These are phyloP conservation scores for Apotomis turbidana DNA, from an alignment of 2,888 invertebrate species.

Conservation along the genomic window DNA sequence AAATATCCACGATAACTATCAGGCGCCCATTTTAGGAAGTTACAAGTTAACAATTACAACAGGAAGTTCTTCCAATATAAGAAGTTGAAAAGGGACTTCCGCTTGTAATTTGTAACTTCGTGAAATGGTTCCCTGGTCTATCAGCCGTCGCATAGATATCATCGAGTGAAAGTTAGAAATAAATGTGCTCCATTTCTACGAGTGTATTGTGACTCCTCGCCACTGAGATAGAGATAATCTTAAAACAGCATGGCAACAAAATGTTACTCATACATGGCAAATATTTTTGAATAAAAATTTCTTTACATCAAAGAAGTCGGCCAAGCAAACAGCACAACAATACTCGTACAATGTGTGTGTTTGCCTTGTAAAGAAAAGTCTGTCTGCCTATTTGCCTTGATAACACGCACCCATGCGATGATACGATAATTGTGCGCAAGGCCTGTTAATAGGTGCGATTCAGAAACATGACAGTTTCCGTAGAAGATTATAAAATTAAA, in stretches of 20 bases:
- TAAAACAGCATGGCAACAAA: slow-evolving; percentile 3
- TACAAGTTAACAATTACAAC: too few species aligned
- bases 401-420: slow-evolving; percentile 32
- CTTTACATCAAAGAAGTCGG: slow-evolving; percentile 20
- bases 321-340: slow-evolving; percentile 24
- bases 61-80: too few species aligned
- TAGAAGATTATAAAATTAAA: too few species aligned
- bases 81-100: too few species aligned
- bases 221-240: background rate
- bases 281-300: slow-evolving; percentile 5
- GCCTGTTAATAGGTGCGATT: background rate
- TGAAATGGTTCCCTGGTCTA: too few species aligned
- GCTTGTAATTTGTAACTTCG: too few species aligned
- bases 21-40: too few species aligned
- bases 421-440: slow-evolving; percentile 9
- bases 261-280: slow-evolving; percentile 7
- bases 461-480: too few species aligned
- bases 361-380: slow-evolving; percentile 19
- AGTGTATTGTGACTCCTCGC: background rate
- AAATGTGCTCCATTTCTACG: too few species aligned
- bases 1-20: too few species aligned
- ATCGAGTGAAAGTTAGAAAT: too few species aligned
- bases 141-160: too few species aligned
- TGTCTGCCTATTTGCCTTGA: slow-evolving; percentile 31
- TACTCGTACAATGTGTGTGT: slow-evolving; percentile 5